A percentile compares a stretch with the other conserved stretches of the same genome.
Conservation (phyloP, 2,888 invertebrate species). For the Elysia crispata region DNA sequence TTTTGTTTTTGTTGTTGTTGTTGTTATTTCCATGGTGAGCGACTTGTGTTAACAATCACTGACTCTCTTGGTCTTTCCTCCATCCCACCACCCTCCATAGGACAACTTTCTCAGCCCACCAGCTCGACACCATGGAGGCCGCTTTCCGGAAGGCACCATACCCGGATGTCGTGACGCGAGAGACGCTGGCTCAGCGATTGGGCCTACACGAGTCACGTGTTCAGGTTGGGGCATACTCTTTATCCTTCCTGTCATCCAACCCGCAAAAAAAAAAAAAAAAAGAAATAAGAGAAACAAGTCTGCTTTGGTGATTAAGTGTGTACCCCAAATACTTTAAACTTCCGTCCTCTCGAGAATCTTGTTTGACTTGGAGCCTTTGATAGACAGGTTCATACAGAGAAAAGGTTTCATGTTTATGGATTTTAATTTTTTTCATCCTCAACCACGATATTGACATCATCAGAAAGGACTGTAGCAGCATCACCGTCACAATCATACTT, state of each 20-base stretch:
- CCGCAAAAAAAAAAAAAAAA: too few relatives aligned
- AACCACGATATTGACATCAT: background rate
- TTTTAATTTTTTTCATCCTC: too few relatives aligned
- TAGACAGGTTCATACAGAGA: too few relatives aligned
- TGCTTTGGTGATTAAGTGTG: too few relatives aligned
- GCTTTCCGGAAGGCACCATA: conserved; percentile 97
- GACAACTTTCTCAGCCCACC: conserved; percentile 96
- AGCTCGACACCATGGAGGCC: conserved; percentile 93
- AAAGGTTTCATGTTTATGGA: too few relatives aligned
- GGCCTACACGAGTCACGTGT: conserved; percentile 88
- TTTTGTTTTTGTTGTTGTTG: too few relatives aligned
- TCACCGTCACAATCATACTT: conserved; percentile 18
- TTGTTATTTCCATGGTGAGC: background rate
- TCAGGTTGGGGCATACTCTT: conserved; percentile 60
- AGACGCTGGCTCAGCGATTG: conserved; percentile 93
- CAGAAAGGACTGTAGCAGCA: background rate
- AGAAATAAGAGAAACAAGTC: too few relatives aligned
- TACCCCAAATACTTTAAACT: too few relatives aligned
- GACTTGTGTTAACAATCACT: too few relatives aligned
- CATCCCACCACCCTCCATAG: conserved; percentile 79
- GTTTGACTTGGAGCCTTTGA: too few relatives aligned
- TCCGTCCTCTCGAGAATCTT: too few relatives aligned
- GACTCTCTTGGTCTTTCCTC: background rate
- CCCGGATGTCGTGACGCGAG: conserved; percentile 96
- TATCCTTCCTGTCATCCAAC: background rate